These are phyloP conservation scores for Acrossocheilus wenchowensis DNA, from an alignment of 2,797 vertebrate species.

Conservation along the genomic window DNA sequence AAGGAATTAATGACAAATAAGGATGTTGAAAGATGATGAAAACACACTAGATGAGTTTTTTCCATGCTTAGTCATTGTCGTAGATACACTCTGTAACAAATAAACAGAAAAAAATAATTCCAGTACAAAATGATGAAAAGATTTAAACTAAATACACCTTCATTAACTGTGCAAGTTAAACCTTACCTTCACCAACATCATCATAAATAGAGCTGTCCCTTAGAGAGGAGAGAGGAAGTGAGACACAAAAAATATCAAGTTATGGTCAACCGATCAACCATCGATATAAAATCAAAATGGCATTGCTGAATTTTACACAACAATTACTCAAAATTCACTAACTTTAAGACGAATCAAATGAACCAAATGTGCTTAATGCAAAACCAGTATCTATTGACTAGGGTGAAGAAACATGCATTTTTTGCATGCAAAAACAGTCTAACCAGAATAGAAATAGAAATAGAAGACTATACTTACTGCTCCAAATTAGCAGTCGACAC, in stretches of 20 bases:
- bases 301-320: neutral
- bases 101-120: neutral
- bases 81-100: constrained; percentile 58
- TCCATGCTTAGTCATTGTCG: constrained; percentile 55
- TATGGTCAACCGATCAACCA: neutral
- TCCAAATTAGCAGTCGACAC: constrained; percentile 75
- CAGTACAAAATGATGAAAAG: neutral
- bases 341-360: neutral
- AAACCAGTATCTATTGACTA: neutral
- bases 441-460: neutral
- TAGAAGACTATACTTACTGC: constrained; percentile 74
- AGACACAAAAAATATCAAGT: constrained; percentile 16
- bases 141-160: neutral
- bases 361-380: neutral
- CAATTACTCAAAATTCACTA: neutral
- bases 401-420: neutral
- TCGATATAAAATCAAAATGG: neutral
- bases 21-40: neutral
- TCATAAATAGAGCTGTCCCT: constrained; percentile 81
- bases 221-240: constrained; percentile 38
- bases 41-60: neutral
- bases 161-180: constrained; percentile 1
- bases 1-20: neutral
- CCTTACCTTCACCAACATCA: constrained; percentile 79
- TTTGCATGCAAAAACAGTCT: neutral